Conservation (phyloP, 1,140 invertebrate genomes). For the Tetranychus urticae region DNA sequence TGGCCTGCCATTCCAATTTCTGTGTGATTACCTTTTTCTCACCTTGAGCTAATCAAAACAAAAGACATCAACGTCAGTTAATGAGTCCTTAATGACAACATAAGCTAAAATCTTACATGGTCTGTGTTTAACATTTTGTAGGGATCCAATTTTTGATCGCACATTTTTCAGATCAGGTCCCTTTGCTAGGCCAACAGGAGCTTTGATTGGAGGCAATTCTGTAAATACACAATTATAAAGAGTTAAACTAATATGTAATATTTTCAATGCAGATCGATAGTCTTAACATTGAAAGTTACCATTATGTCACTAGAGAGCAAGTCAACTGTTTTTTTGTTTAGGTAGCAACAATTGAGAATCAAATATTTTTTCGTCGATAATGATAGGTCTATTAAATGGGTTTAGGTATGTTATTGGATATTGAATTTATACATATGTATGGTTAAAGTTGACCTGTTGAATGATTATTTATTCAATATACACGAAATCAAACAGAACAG, state of each 20-base stretch:
- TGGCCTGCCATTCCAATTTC: slow-evolving; percentile 27
- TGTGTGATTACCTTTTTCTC: slow-evolving; percentile 7
- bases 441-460: too few relatives aligned
- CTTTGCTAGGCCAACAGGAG: slow-evolving; percentile 65
- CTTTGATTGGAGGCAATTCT: slow-evolving; percentile 74
- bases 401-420: too few relatives aligned
- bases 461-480: too few relatives aligned
- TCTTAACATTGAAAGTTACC: too few relatives aligned
- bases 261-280: too few relatives aligned
- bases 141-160: slow-evolving; percentile 75
- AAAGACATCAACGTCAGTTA: neutral
- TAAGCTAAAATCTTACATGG: slow-evolving; percentile 29
- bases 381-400: too few relatives aligned
- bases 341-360: too few relatives aligned
- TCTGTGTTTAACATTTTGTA: slow-evolving; percentile 73
- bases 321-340: too few relatives aligned
- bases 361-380: too few relatives aligned
- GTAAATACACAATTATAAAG: neutral
- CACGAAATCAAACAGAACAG: too few relatives aligned
- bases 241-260: neutral
- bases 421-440: too few relatives aligned
- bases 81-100: neutral
- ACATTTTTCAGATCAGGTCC: slow-evolving; percentile 74
- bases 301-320: too few relatives aligned
- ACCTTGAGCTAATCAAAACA: slow-evolving; percentile 2